A percentile compares a stretch with the other conserved stretches of the same genome.
Conservation (phyloP, 2,797 vertebrate genomes). For the Protonibea diacanthus region DNA sequence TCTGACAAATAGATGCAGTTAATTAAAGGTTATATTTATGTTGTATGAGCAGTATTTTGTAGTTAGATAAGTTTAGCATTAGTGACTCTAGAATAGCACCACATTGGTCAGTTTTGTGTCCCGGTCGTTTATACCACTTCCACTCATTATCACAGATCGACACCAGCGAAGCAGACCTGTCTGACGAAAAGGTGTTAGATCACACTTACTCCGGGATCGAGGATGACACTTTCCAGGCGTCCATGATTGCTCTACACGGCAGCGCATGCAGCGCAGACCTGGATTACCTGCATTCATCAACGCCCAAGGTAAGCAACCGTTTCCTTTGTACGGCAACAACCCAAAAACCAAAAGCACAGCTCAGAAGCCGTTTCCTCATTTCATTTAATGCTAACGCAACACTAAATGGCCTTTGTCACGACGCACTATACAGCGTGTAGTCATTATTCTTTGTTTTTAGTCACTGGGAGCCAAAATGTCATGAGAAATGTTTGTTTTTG, state of each 20-base stretch:
- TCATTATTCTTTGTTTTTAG: slow-evolving; percentile 53
- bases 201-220: slow-evolving; percentile 84
- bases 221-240: slow-evolving; percentile 89
- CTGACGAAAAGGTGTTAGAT: slow-evolving; percentile 87
- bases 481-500: slow-evolving; percentile 26
- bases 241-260: slow-evolving; percentile 88
- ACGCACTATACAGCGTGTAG: slow-evolving; percentile 38
- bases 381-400: slow-evolving; percentile 33
- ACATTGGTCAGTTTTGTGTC: background rate
- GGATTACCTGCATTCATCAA: slow-evolving; percentile 84
- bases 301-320: slow-evolving; percentile 86
- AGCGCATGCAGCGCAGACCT: slow-evolving; percentile 86
- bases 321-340: background rate
- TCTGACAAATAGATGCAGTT: slow-evolving; percentile 4
- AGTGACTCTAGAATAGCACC: background rate
- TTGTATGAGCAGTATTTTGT: slow-evolving; percentile 15
- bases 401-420: slow-evolving; percentile 45
- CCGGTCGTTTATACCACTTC: slow-evolving; percentile 44
- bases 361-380: slow-evolving; percentile 21
- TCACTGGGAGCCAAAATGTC: slow-evolving; percentile 58
- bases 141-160: slow-evolving; percentile 89
- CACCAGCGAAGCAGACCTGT: slow-evolving; percentile 87
- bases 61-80: background rate
- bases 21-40: background rate
- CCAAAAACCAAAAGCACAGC: slow-evolving; percentile 12